phyloP scores from a whole-genome alignment of 2,797 vertebrate genomes.

The Caiman crocodilus region DNA sequence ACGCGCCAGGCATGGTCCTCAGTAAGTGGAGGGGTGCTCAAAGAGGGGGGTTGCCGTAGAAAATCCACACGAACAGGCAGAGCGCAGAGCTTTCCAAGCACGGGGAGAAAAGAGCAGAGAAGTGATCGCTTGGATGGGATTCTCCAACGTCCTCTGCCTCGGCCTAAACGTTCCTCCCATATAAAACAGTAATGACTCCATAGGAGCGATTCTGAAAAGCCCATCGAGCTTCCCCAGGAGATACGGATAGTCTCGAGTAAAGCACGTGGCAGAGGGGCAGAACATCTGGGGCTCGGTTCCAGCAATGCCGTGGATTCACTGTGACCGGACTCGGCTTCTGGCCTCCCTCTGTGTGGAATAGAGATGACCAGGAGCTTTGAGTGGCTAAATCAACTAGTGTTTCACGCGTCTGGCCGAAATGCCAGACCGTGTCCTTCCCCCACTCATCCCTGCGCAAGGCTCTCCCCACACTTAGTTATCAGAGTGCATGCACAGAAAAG shows the following conservation, averaged over 20 bases:
- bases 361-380: background rate
- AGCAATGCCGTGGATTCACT: background rate
- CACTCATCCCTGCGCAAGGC: no score
- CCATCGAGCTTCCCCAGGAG: background rate
- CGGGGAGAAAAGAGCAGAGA: background rate
- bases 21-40: background rate
- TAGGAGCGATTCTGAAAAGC: background rate
- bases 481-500: background rate
- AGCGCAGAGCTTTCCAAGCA: background rate
- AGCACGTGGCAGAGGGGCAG: background rate
- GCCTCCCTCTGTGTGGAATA: background rate
- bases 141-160: background rate
- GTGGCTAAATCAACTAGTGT: background rate
- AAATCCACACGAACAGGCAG: background rate
- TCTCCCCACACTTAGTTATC: background rate
- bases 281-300: background rate
- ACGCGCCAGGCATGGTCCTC: background rate
- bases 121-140: background rate
- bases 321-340: no score
- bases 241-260: background rate
- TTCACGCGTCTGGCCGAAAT: background rate
- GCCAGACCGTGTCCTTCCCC: no score
- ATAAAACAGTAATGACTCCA: background rate
- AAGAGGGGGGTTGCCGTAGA: no score
- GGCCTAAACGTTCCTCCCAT: background rate